Evolutionary conservation across 2,113 vertebrate genomes (phyloP).

Genomic region (Chiloscyllium plagiosum): DNA sequence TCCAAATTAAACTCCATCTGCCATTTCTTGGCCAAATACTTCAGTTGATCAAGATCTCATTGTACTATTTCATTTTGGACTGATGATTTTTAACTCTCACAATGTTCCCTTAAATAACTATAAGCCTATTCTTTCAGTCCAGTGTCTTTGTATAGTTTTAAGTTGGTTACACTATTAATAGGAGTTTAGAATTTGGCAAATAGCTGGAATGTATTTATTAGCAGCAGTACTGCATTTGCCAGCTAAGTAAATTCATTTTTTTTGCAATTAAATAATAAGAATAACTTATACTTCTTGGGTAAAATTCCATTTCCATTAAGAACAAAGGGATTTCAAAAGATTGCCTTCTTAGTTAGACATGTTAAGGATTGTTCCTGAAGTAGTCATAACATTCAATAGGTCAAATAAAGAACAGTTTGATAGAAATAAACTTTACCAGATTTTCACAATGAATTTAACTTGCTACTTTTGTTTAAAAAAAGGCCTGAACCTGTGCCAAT

Average conservation of each 20-base stretch:
- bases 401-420: slow-evolving; percentile 27
- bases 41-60: no score
- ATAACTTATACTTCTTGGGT: neutral
- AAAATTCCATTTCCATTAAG: neutral
- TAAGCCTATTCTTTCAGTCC: neutral
- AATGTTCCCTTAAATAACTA: neutral
- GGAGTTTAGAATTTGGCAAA: neutral
- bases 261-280: neutral
- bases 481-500: neutral
- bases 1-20: no score
- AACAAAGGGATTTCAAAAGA: neutral
- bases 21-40: no score
- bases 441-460: slow-evolving; percentile 27
- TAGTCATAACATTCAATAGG: slow-evolving; percentile 19
- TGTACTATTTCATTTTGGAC: no score
- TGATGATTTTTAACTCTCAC: neutral
- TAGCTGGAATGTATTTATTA: neutral
- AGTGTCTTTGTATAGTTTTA: neutral
- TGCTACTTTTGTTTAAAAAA: neutral
- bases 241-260: neutral
- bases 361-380: neutral
- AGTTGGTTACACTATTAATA: neutral
- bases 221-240: neutral
- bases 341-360: neutral
- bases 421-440: slow-evolving; percentile 14